phyloP scores from a whole-genome alignment of 2,113 vertebrate species.

The Macaca mulatta region DNA sequence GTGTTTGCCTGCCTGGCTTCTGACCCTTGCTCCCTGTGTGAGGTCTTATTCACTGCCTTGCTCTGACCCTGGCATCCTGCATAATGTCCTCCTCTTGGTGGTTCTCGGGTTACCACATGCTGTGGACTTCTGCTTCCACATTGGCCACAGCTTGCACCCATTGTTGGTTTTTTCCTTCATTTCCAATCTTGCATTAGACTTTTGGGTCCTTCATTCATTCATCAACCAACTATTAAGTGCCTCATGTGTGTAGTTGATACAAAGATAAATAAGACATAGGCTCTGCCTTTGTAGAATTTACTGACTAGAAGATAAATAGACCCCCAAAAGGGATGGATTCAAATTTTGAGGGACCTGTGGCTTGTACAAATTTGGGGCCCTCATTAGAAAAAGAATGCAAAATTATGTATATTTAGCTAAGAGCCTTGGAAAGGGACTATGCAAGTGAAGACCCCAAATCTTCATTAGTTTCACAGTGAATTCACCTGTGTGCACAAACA shows the following conservation, averaged over 20 bases:
- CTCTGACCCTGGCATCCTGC: background rate
- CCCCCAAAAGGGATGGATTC: background rate
- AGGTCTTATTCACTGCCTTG: background rate
- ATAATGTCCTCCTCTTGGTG: background rate
- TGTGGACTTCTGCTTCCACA: background rate
- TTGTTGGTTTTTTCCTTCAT: background rate
- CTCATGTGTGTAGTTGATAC: background rate
- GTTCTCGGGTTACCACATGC: background rate
- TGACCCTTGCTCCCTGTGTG: background rate
- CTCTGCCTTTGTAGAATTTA: background rate
- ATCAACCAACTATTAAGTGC: background rate
- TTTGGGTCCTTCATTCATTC: conserved; percentile 3
- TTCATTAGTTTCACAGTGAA: background rate
- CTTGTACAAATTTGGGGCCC: background rate
- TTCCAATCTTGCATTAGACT: conserved; percentile 21
- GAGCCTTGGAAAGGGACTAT: background rate
- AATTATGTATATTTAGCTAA: background rate
- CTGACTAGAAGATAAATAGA: background rate
- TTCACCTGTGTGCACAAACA: background rate
- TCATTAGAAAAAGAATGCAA: background rate
- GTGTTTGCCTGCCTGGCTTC: conserved; percentile 11
- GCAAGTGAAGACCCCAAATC: background rate
- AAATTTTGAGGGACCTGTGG: background rate
- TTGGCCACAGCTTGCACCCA: background rate
- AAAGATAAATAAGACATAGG: background rate